Evolutionary conservation across 2,888 invertebrate genomes (phyloP), one percentile per base, ranked within the genome.

Genomic region (Chloroclysta siterata): DNA sequence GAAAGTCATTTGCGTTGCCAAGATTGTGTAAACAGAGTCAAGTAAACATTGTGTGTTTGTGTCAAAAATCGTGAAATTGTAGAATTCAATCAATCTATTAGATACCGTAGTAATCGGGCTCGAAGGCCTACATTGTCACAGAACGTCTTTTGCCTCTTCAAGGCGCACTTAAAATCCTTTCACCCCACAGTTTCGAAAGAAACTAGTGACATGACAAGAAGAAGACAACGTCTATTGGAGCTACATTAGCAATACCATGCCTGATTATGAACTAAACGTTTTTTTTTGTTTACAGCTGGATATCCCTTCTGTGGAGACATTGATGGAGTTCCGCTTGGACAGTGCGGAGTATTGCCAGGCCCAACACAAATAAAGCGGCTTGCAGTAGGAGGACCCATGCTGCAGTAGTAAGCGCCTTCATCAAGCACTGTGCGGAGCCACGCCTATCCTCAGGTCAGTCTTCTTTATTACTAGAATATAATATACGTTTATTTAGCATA

Each of bases 341-440:
- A 98, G 98, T 94, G 97, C 98, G 95, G 98, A 98, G 95, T 98
- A 98, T 95, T 98, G 98, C 97, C 98, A 98, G 96, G 98, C 98
- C 94, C 98, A 98, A 96, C 98, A 98, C 98, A 97, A 97, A 97
- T 97, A 97, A 96, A 73, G 83, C 81, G 87, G 88, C 60, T 57
- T 46, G 83, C 80, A 80, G 78, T 75, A 79, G 81, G 81, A 79
- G 81, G 81, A 89, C 89, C 84, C 87, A 91, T 93, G 93, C 88
- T 85, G 85, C 82, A 85, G 87, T 84, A 84, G 81, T 83, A 48
- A 41, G 85, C 82, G 81, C 81, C 78, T 79, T 73, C 82, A 83
- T 73, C 82, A 83, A 83, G 81, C 83, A 81, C 80, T 78, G 77
- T 82, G 80, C 81, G 36, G 78, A 83, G 85, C 75, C 77, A 82